A percentile compares a stretch with the other conserved stretches of the same genome.
phyloP scores from a whole-genome alignment of 1,140 invertebrate genomes.

The Trichoplusia ni region DNA sequence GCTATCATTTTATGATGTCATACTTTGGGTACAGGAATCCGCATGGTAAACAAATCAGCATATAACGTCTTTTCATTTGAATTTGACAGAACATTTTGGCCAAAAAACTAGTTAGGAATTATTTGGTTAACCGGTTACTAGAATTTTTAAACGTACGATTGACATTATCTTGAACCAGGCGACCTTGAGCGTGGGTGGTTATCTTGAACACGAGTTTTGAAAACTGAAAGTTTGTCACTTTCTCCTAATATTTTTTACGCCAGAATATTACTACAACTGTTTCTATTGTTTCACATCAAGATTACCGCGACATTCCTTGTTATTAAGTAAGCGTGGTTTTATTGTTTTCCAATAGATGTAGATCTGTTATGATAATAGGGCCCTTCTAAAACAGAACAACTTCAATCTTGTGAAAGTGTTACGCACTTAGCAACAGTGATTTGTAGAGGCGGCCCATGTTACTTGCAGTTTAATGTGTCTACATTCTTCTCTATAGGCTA shows the following conservation, averaged over 20 bases:
- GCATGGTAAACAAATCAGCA: not conserved
- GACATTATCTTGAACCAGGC: conserved; percentile 42
- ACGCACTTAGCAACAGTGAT: too few relatives aligned
- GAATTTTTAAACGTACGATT: conserved; percentile 32
- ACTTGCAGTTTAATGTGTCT: too few relatives aligned
- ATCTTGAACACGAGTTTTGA: conserved; percentile 29
- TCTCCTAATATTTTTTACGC: not conserved
- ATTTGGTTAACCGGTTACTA: conserved; percentile 20
- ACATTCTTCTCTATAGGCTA: too few relatives aligned
- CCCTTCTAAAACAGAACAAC: too few relatives aligned
- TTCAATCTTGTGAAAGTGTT: too few relatives aligned
- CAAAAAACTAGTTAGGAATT: not conserved
- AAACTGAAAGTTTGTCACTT: conserved; percentile 42
- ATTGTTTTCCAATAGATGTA: too few relatives aligned
- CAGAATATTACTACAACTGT: too few relatives aligned
- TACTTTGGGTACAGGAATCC: not conserved
- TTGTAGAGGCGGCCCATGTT: too few relatives aligned
- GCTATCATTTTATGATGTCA: conserved; percentile 14
- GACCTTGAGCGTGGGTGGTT: conserved; percentile 37
- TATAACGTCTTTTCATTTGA: not conserved
- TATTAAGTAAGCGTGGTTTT: too few relatives aligned
- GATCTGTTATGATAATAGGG: too few relatives aligned
- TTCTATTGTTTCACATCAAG: too few relatives aligned
- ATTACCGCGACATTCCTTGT: too few relatives aligned
- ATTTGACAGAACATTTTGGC: not conserved